Evolutionary conservation across 2,888 invertebrate species (phyloP), one percentile per base, ranked within the genome.

Genomic region (Drosophila subquinaria): DNA sequence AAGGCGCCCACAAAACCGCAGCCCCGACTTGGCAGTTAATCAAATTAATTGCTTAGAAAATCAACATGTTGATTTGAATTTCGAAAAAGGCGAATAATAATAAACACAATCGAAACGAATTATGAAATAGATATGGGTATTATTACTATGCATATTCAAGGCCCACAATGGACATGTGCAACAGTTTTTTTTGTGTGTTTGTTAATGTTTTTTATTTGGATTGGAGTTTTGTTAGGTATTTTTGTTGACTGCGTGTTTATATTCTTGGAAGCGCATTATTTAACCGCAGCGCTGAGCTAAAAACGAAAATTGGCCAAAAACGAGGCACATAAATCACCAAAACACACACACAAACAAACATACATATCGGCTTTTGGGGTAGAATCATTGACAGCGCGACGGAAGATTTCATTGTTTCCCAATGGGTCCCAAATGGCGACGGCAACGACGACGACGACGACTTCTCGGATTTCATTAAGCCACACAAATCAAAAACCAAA

Each of bases 391-490:
- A 87, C 86, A 89, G 86, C 79, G 86, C 88, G 68, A 80, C 88
- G 86, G 86, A 89, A 87, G 86, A 88, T 82, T 85, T 87, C 90
- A 87, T 87, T 87, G 86, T 87, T 87, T 88, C 82, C 85, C 86
- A 88, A 88, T 83, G 83, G 65, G n/a, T 73, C 60, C 78, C 88
- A 72, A 84, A 81, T 55, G 77, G 60, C 64, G 63, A 61, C 53
- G 55, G 17, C 67, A 72, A 75, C 69, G 73, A 68, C 78, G 79
- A 80, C 82, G 74, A 75, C 69, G 73, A 68, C 78, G 79, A 80
- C 82, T 87, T 87, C 86, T 89, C 74, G 88, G 86, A 87, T 87
- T 87, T 87, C 89, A 89, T 88, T 89, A 89, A 89, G 90, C 86
- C 88, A 89, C 88, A 87, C 86, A 87, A 88, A 88, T 88, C 82